Conservation (phyloP, 2,797 vertebrate genomes). For the Neomorphus geoffroyi region DNA sequence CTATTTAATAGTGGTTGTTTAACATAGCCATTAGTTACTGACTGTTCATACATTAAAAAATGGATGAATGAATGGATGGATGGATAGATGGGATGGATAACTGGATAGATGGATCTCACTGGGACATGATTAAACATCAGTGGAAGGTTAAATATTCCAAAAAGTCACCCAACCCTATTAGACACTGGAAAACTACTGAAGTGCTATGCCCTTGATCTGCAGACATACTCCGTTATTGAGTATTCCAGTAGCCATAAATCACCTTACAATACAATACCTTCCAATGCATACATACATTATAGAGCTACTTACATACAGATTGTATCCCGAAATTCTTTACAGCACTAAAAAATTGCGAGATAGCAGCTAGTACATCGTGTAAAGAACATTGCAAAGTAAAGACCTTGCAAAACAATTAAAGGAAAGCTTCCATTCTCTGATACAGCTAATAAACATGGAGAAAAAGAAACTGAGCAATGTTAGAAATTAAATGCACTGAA, state of each 20-base stretch:
- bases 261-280: constrained; percentile 46
- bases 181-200: constrained; percentile 18
- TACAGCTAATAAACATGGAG: neutral
- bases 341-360: constrained; percentile 39
- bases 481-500: neutral
- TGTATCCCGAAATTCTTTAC: constrained; percentile 53
- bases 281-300: constrained; percentile 41
- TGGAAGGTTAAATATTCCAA: constrained; percentile 52
- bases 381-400: constrained; percentile 37
- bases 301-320: constrained; percentile 47
- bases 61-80: neutral
- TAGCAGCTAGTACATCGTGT: neutral
- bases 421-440: neutral
- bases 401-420: constrained; percentile 48
- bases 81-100: neutral
- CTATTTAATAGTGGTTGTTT: constrained; percentile 38
- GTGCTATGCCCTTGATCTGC: constrained; percentile 43
- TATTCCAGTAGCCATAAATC: constrained; percentile 60
- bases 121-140: constrained; percentile 28
- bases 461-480: neutral
- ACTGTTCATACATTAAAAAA: constrained; percentile 6
- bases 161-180: constrained; percentile 40
- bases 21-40: neutral
- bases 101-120: neutral
- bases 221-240: constrained; percentile 30